These are phyloP conservation scores for Hemibagrus guttatus DNA, from an alignment of 2,797 vertebrate species.

Conservation along the genomic window DNA sequence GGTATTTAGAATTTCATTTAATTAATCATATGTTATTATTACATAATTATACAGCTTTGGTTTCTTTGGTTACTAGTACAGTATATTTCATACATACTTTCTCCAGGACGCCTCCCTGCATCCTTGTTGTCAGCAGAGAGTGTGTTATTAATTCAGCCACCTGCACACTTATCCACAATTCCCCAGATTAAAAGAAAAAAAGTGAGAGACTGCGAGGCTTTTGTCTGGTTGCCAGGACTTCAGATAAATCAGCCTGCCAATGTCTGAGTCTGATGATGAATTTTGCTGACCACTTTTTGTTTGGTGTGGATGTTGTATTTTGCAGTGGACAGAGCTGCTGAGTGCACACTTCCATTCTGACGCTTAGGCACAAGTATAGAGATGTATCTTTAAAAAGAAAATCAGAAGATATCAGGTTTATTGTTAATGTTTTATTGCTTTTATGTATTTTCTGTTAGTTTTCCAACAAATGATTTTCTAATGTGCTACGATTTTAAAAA, in stretches of 20 bases:
- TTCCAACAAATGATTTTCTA: background rate
- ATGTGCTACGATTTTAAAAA: background rate
- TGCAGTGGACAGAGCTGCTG: slow-evolving; percentile 39
- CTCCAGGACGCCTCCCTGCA: slow-evolving; percentile 48
- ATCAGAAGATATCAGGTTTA: background rate
- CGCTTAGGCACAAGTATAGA: background rate
- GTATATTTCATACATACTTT: background rate
- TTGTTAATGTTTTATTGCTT: background rate
- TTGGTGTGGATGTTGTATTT: slow-evolving; percentile 39
- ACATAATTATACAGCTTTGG: too few relatives aligned
- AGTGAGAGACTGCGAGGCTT: background rate
- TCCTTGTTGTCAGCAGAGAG: slow-evolving; percentile 51
- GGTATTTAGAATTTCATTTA: too few relatives aligned
- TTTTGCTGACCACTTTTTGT: slow-evolving; percentile 54
- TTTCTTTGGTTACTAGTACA: too few relatives aligned
- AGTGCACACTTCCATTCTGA: slow-evolving; percentile 47
- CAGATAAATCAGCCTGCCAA: slow-evolving; percentile 57
- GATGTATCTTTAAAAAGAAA: slow-evolving; percentile 5
- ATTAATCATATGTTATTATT: too few relatives aligned
- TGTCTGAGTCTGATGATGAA: slow-evolving; percentile 53
- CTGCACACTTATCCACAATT: slow-evolving; percentile 43
- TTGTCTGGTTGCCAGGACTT: slow-evolving; percentile 47
- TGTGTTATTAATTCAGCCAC: slow-evolving; percentile 53
- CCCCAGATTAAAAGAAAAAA: slow-evolving; percentile 57
- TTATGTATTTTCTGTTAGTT: background rate